These are phyloP conservation scores for Procapra przewalskii DNA, from an alignment of 2,113 vertebrate genomes.

Conservation along the genomic window DNA sequence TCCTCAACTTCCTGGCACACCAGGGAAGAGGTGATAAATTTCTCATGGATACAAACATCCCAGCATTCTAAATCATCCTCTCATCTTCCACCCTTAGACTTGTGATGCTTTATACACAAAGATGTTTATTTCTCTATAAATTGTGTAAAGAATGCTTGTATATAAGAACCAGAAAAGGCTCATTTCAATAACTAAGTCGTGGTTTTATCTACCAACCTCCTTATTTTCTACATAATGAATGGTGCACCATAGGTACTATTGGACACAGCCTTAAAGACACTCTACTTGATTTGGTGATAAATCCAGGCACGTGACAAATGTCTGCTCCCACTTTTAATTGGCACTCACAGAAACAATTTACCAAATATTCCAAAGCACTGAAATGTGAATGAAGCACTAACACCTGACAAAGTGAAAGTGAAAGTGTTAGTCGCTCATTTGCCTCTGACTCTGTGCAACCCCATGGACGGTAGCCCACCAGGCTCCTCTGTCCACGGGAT, in stretches of 20 bases:
- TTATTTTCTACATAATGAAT: background rate
- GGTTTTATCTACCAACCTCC: background rate
- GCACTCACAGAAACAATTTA: background rate
- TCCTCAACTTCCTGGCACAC: background rate
- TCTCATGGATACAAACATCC: background rate
- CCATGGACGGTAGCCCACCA: rapidly evolving
- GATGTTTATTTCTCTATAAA: background rate
- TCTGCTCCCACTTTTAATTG: background rate
- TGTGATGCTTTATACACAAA: background rate
- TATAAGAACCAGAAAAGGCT: background rate
- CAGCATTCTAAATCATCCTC: background rate
- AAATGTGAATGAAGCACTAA: background rate
- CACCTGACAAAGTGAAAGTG: background rate
- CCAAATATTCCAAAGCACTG: background rate
- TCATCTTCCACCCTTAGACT: background rate
- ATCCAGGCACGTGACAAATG: background rate
- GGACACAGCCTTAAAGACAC: background rate
- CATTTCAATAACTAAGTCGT: background rate
- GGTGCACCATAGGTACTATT: background rate
- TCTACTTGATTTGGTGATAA: background rate
- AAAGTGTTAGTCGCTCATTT: background rate
- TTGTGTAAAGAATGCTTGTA: background rate
- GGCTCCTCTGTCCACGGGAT: background rate
- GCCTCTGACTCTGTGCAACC: background rate
- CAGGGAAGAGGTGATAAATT: background rate